Conservation (phyloP, 2,113 vertebrate genomes). For the Smithornis capensis region DNA sequence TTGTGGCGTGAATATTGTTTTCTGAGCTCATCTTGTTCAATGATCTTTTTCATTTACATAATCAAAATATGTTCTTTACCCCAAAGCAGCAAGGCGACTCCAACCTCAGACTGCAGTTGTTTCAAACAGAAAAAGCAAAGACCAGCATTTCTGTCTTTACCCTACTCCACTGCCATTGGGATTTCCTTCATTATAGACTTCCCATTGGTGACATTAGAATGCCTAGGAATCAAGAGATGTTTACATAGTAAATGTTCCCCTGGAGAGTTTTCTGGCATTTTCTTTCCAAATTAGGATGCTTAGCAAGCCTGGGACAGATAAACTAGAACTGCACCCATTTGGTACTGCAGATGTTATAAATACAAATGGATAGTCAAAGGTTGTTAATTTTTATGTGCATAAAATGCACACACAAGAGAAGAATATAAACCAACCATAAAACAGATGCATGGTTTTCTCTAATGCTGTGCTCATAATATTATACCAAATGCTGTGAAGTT, state of each 20-base stretch:
- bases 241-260: neutral
- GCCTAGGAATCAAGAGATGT: neutral
- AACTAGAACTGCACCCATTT: conserved; percentile 16
- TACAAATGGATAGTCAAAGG: conserved; percentile 58
- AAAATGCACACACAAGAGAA: conserved; percentile 37
- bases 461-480: neutral
- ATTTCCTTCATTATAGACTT: neutral
- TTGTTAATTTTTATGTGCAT: conserved; percentile 60
- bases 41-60: neutral
- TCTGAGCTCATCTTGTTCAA: neutral
- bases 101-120: neutral
- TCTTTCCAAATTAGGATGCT: conserved; percentile 49
- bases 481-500: neutral
- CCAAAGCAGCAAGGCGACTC: neutral
- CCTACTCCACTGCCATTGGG: neutral
- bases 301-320: conserved; percentile 13
- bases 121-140: neutral
- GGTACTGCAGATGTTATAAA: conserved; percentile 66
- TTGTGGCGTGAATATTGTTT: neutral
- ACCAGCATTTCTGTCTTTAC: neutral
- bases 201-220: neutral
- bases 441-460: conserved; percentile 27
- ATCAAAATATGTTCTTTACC: neutral
- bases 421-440: conserved; percentile 52
- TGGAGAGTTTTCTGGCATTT: conserved; percentile 32